Evolutionary conservation across 2,797 vertebrate species (phyloP), one percentile per base, ranked within the genome.

Genomic region (Anisognathus igniventris): DNA sequence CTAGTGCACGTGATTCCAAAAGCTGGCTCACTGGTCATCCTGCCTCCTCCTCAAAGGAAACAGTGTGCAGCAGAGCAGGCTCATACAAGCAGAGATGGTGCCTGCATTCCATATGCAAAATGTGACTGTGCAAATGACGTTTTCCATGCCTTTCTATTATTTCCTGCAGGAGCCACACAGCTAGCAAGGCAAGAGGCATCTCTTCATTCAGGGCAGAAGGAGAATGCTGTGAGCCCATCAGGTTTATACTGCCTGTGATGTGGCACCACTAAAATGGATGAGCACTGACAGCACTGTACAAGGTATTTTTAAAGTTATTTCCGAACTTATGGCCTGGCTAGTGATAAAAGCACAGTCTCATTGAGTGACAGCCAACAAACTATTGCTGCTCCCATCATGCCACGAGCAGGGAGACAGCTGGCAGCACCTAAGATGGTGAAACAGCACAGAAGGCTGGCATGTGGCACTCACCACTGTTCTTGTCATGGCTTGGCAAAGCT

Each of bases 41-140:
- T 53, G 37, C 62, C 74, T 86, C 6, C 24, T 50, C 16, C 40
- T 30, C 1, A 2, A 19, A 78, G 53, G 66, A 42, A 94, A 75
- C 1, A 0, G 22, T 0, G 0, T 6, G 18, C 3, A 0, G 35
- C 57, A 58, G 14, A 67, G 70, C 28, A 45, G 33, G 45, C 35
- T 79, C 2, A 0, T 53, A 21, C 48, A 72, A 90, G 22, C 3
- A 3, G 71, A 54, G 47, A 19, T 1, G 1, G 9, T 66, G 54
- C 39, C 77, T 79, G 53, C 16, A 5, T 19, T 78, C 33, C 20
- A 17, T 6, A 21, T 2, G 3, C 54, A 72, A 42, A 65, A 25
- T 6, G 7, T 17, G 14, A 48, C 30, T 31, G 18, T 33, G 28
- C n/a, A 71, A 77, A 67, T 4, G 3, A n/a, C 3, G 12, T n/a